Evolutionary conservation across 2,888 invertebrate species (phyloP), one percentile per base, ranked within the genome.

Genomic region (Gymnoscelis rufifasciata): DNA sequence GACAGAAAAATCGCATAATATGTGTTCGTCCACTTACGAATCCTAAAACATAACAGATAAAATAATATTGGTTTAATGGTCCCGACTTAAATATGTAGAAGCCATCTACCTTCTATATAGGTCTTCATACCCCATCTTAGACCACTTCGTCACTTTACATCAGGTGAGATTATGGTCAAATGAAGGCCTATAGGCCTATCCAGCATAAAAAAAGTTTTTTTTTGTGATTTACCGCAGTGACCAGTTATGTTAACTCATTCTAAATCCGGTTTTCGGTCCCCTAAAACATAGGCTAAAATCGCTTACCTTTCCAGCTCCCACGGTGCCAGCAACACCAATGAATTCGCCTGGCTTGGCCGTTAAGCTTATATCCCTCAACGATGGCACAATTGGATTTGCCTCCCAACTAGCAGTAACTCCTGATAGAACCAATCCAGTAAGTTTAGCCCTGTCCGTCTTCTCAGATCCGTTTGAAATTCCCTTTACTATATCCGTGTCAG

Each of bases 251-350:
- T 7, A 26, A 26, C 8, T n/a, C n/a, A n/a, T n/a, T n/a, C n/a
- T 3, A 26, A 7, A 8, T 6, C 7, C 26, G 7, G 26, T 26
- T 8, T 7, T 5, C 3, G 8, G 26, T 26, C 2, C n/a, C n/a
- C n/a, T n/a, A n/a, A n/a, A n/a, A n/a, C n/a, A n/a, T n/a, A n/a
- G n/a, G n/a, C n/a, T n/a, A 11, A 33, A 33, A 35, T 19, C 15
- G 10, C 53, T 58, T 66, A 90, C 90, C 89, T 93, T 95, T 43
- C 95, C 95, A 3, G 92, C 79, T n/a, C 94, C 95, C 0, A 95
- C 94, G 26, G 92, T 90, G 8, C 95, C 95, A 29, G 93, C 92
- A 1, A 95, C 80, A 1, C 93, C 93, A 29, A 93, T 78, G 41
- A 92, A 83, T 57, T 91, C 89, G 26, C 91, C 91, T 28, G 84